Percentiles rank a stretch among this genome's conserved stretches.
phyloP scores from a whole-genome alignment of 2,113 vertebrate genomes.

The Isurus oxyrinchus region DNA sequence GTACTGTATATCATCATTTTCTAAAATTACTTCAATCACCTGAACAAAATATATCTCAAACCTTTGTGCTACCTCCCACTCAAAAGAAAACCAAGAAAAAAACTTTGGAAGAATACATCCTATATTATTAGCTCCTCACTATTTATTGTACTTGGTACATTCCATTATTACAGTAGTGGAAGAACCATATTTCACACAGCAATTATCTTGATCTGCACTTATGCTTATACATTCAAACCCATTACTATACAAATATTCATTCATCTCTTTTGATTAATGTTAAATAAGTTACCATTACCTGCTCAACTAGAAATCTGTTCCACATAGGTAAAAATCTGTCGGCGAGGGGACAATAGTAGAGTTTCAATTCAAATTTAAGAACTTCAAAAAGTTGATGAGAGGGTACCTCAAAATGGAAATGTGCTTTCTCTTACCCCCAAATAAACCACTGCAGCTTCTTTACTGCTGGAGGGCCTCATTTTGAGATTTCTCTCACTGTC shows the following conservation, averaged over 20 bases:
- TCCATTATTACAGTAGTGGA: neutral
- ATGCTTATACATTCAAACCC: neutral
- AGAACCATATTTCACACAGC: neutral
- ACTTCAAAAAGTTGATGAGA: neutral
- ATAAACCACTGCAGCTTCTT: neutral
- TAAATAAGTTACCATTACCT: neutral
- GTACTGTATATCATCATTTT: neutral
- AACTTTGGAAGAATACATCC: neutral
- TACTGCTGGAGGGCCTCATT: neutral
- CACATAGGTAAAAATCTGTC: neutral
- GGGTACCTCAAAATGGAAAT: too few species aligned
- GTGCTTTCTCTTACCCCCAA: too few species aligned
- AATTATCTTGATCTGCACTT: neutral
- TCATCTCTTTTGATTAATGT: neutral
- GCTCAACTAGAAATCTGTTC: neutral
- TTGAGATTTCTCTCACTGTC: neutral
- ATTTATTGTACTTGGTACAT: neutral
- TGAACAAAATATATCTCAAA: neutral
- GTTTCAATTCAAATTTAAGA: too few species aligned
- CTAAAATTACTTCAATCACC: neutral
- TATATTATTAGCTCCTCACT: neutral
- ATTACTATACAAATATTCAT: neutral
- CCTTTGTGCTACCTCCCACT: neutral
- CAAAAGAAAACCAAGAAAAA: neutral
- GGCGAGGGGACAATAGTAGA: neutral